A percentile compares a stretch with the other conserved stretches of the same genome.
These are phyloP conservation scores for Stigmatopora nigra DNA, from an alignment of 2,113 vertebrate species.

Conservation along the genomic window DNA sequence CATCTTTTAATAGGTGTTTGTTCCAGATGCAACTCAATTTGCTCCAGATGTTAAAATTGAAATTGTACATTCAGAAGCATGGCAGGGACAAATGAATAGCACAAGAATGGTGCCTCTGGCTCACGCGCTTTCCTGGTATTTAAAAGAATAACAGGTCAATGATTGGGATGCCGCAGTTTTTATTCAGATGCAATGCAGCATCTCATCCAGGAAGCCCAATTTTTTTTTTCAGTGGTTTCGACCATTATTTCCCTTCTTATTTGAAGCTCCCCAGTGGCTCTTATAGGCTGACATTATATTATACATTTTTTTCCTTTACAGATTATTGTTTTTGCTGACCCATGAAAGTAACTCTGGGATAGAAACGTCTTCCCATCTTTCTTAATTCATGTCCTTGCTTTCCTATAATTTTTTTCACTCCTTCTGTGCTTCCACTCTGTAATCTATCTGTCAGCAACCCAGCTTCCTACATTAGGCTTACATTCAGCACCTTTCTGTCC, in stretches of 20 bases:
- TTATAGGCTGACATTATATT: constrained; percentile 42
- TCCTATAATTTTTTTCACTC: constrained; percentile 44
- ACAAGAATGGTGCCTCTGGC: neutral
- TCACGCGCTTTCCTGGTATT: constrained; percentile 1
- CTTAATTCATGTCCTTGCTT: constrained; percentile 39
- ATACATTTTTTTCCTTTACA: constrained; percentile 9
- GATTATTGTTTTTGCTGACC: constrained; percentile 48
- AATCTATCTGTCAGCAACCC: constrained; percentile 46
- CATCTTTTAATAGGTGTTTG: neutral
- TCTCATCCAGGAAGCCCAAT: constrained; percentile 14
- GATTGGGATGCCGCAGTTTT: constrained; percentile 23
- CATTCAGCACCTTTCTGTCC: constrained; percentile 42
- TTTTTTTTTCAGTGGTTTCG: constrained; percentile 16
- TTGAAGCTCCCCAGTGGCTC: constrained; percentile 25
- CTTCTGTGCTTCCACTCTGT: constrained; percentile 43
- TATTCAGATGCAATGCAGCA: constrained; percentile 31
- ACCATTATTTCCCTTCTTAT: neutral
- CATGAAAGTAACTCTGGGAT: constrained; percentile 53
- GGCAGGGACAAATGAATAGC: neutral
- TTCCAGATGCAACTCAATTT: neutral
- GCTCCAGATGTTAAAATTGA: neutral
- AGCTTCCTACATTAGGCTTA: constrained; percentile 45
- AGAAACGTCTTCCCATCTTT: constrained; percentile 23
- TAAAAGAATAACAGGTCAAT: constrained; percentile 2
- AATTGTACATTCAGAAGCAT: neutral